These are phyloP conservation scores for Tenthredo mesomela DNA, from an alignment of 2,888 invertebrate species.

Conservation along the genomic window DNA sequence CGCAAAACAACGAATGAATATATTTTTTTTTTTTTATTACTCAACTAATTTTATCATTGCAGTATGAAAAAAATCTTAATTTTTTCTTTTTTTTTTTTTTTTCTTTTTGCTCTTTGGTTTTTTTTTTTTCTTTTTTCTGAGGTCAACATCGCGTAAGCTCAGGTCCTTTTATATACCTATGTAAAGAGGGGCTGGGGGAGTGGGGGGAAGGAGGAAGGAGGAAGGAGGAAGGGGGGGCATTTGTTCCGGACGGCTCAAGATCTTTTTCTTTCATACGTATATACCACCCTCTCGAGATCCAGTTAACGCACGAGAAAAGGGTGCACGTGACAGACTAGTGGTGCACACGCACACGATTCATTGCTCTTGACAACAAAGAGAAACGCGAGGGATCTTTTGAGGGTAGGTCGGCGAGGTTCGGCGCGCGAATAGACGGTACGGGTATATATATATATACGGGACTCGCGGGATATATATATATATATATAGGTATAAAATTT, in stretches of 20 bases:
- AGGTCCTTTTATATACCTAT: constrained; percentile 22
- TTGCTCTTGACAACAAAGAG: constrained; percentile 50
- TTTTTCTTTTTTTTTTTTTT: background rate
- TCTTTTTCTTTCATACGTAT: constrained; percentile 26
- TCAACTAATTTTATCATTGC: background rate
- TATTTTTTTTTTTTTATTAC: background rate
- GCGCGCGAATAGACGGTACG: background rate
- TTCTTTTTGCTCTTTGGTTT: background rate
- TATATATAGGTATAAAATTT: background rate
- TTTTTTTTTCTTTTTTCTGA: background rate
- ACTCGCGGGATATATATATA: too few species aligned
- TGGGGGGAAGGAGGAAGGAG: background rate
- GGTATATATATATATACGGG: too few species aligned
- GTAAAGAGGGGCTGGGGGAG: background rate
- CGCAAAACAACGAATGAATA: constrained; percentile 22
- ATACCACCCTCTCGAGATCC: constrained; percentile 35
- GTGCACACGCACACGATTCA: constrained; percentile 40
- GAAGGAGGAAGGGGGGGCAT: background rate
- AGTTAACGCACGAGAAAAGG: constrained; percentile 38
- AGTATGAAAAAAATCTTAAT: background rate
- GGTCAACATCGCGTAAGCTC: background rate
- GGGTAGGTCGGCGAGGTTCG: constrained; percentile 6
- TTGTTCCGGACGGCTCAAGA: constrained; percentile 8
- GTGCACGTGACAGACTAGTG: constrained; percentile 40
- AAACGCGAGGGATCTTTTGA: constrained; percentile 44